These are phyloP conservation scores for Blennius ocellaris DNA, from an alignment of 2,113 vertebrate genomes.

Conservation along the genomic window DNA sequence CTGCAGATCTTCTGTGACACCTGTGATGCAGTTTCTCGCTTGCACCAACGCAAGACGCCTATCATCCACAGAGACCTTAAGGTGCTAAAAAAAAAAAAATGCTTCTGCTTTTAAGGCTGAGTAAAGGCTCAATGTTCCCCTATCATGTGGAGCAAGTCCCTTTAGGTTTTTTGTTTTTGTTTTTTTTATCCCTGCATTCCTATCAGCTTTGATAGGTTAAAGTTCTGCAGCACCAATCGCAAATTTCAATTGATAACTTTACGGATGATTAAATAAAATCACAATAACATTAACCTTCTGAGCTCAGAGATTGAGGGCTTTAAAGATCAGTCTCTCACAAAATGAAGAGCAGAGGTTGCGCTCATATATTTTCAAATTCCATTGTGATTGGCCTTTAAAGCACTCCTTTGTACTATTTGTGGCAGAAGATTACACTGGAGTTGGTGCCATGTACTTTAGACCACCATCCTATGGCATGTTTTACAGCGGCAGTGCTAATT, in stretches of 20 bases:
- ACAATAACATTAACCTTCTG: too few species aligned
- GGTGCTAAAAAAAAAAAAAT: too few species aligned
- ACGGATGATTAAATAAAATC: too few species aligned
- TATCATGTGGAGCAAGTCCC: too few species aligned
- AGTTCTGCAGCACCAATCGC: too few species aligned
- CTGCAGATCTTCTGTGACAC: constrained; percentile 98
- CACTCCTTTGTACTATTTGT: constrained; percentile 5
- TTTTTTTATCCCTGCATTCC: too few species aligned
- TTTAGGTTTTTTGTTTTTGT: too few species aligned
- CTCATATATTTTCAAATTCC: neutral
- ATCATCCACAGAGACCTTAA: constrained; percentile 97
- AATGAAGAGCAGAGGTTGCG: neutral
- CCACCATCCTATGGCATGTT: neutral
- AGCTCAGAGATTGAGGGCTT: neutral
- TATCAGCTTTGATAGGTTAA: too few species aligned
- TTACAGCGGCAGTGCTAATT: too few species aligned
- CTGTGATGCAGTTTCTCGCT: constrained; percentile 92
- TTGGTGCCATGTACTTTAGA: neutral
- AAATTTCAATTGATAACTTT: too few species aligned
- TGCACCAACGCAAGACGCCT: constrained; percentile 94
- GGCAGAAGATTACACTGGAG: neutral
- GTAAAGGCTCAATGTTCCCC: too few species aligned
- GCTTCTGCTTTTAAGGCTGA: too few species aligned
- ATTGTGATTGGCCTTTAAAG: neutral
- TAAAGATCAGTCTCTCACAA: neutral